phyloP scores from a whole-genome alignment of 2,113 vertebrate genomes.

The Pseudopipra pipra region DNA sequence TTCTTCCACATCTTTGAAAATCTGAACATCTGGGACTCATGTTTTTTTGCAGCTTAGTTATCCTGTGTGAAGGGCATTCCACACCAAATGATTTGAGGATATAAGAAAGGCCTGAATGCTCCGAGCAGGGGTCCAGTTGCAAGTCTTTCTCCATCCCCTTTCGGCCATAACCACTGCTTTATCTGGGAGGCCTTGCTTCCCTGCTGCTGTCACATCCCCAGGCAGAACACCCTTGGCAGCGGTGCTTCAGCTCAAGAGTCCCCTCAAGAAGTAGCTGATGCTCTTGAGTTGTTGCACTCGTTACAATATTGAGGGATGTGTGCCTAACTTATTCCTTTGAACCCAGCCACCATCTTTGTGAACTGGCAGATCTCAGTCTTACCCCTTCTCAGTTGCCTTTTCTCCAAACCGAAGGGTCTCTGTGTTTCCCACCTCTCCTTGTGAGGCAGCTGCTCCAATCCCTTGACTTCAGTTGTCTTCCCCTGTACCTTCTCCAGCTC shows the following conservation, averaged over 20 bases:
- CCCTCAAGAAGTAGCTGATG: not conserved
- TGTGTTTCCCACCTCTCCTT: not conserved
- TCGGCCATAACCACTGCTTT: not conserved
- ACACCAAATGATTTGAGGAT: not conserved
- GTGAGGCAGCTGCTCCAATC: not conserved
- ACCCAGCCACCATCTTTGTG: not conserved
- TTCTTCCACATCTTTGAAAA: not conserved
- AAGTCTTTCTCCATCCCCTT: not conserved
- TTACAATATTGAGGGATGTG: not conserved
- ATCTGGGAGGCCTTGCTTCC: not conserved
- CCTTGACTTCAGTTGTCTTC: not conserved
- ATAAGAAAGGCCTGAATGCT: not conserved
- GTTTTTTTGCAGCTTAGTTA: not conserved
- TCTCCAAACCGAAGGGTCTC: not conserved
- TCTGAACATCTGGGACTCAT: not conserved
- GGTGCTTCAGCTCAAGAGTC: not conserved
- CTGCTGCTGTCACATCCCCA: not conserved
- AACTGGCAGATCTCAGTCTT: not conserved
- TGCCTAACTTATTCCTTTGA: not conserved
- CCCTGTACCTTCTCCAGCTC: not conserved
- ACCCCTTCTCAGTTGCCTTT: not conserved
- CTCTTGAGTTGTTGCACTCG: not conserved
- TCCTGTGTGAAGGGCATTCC: not conserved
- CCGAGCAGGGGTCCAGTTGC: not conserved
- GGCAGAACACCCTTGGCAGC: not conserved